These are phyloP conservation scores for Eilema griseolum DNA, from an alignment of 2,888 invertebrate genomes.

Conservation along the genomic window DNA sequence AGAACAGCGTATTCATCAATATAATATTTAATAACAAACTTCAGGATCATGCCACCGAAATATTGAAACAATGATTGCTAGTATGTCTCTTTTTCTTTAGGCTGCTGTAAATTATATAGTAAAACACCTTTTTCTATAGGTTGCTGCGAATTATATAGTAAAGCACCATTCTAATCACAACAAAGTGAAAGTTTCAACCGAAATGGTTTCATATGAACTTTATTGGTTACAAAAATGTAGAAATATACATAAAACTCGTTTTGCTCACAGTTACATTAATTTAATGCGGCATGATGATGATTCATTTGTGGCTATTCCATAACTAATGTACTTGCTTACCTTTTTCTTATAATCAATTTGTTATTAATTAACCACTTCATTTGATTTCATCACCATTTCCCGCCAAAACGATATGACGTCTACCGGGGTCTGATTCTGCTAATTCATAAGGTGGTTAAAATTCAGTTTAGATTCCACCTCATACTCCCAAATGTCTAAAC, in stretches of 20 bases:
- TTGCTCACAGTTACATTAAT: conserved; percentile 43
- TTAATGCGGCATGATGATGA: conserved; percentile 24
- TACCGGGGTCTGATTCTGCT: too few species aligned
- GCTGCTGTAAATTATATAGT: not conserved
- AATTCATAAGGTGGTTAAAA: too few species aligned
- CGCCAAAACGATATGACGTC: not conserved
- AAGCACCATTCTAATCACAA: conserved; percentile 26
- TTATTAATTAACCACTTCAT: not conserved
- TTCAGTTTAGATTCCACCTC: too few species aligned
- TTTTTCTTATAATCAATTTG: not conserved
- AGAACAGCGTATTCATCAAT: not conserved
- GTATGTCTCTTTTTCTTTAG: not conserved
- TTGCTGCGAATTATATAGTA: not conserved
- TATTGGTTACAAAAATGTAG: conserved; percentile 34
- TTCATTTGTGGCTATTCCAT: conserved; percentile 24
- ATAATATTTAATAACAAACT: not conserved
- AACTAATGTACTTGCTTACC: conserved; percentile 7
- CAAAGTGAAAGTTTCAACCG: conserved; percentile 47
- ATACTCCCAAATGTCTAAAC: too few species aligned
- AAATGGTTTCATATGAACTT: conserved; percentile 36
- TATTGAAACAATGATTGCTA: not conserved
- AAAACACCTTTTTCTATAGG: conserved; percentile 18
- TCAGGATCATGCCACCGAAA: not conserved
- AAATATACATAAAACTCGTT: conserved; percentile 42
- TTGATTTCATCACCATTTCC: not conserved